Base-by-base conservation (phyloP, 2,888 invertebrate species). In the Antheraea yamamai region DNA sequence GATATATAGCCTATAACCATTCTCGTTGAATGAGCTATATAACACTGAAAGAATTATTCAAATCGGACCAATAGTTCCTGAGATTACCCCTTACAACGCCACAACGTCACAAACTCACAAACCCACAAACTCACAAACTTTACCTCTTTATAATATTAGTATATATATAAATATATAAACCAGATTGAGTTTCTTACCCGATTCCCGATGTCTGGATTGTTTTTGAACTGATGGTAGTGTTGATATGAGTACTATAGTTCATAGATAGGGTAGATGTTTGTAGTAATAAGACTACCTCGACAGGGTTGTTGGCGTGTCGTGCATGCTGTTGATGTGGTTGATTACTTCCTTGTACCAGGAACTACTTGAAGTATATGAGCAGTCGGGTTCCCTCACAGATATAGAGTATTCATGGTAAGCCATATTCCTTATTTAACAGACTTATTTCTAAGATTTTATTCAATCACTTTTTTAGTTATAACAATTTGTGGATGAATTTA, bases 381-480 rank as follows among this genome's bases (percentile, higher is more conserved):
- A 89, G 76, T 84, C 89, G 0, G 89, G 88, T 1, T 81, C 85
- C 6, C 86, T 91, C 20, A 84, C 88, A 12, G 88, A 90, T 68
- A 85, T 88, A 14, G 91, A 93, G 70, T 94, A 92, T 75, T 91
- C 93, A 76, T 94, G 94, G 94, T 93, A 76, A 88, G 83, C 39
- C 39, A 10, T 20, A 0, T 12, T 35, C 6, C 2, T 39, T 70
- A 70, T 30, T 55, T 52, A 47, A 23, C n/a, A n/a, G 70, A 14
- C n/a, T 16, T 16, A 47, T 10, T 74, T 52, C 8, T 58, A 55
- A 39, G 61, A 23, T 61, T 61, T 23, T 23, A 61, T 10, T 12
- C n/a, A 12, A 61, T 61, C 23, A 61, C 18, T 55, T 20, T 6
- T 20, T 55, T 7, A 55, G 16, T 55, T 55, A 16, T 4, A 55